Evolutionary conservation across 1,140 invertebrate species (phyloP).

Genomic region (Drosophila athabasca): DNA sequence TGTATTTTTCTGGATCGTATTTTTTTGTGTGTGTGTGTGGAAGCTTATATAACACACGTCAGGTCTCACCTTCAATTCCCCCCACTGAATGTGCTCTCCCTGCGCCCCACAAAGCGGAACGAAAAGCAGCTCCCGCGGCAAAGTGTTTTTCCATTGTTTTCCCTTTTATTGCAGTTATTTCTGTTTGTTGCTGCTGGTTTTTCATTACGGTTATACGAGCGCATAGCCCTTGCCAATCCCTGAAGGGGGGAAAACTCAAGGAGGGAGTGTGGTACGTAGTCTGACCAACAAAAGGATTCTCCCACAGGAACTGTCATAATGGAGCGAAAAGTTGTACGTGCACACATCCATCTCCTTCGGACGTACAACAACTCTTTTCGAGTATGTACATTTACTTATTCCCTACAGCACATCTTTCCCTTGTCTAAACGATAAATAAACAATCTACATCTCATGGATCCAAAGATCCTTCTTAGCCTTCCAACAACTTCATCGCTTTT

Average conservation of each 20-base stretch:
- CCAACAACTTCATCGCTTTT: too few relatives aligned
- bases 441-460: too few relatives aligned
- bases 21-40: slow-evolving; percentile 4
- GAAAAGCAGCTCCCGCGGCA: slow-evolving; percentile 10
- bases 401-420: too few relatives aligned
- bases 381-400: too few relatives aligned
- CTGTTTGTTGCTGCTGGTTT: not conserved
- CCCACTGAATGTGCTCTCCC: not conserved
- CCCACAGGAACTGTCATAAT: too few relatives aligned
- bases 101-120: not conserved
- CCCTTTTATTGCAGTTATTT: slow-evolving; percentile 27
- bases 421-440: too few relatives aligned
- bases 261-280: too few relatives aligned
- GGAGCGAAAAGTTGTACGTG: too few relatives aligned
- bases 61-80: slow-evolving; percentile 25
- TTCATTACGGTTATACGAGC: slow-evolving; percentile 10
- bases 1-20: not conserved
- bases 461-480: too few relatives aligned
- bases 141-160: slow-evolving; percentile 25
- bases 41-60: slow-evolving; percentile 36
- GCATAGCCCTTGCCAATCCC: not conserved
- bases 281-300: too few relatives aligned
- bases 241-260: not conserved
- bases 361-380: too few relatives aligned
- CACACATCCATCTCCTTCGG: too few relatives aligned